Percentiles rank a stretch among this genome's conserved stretches.
Evolutionary conservation across 2,113 vertebrate genomes (phyloP).

Genomic region (Meles meles): DNA sequence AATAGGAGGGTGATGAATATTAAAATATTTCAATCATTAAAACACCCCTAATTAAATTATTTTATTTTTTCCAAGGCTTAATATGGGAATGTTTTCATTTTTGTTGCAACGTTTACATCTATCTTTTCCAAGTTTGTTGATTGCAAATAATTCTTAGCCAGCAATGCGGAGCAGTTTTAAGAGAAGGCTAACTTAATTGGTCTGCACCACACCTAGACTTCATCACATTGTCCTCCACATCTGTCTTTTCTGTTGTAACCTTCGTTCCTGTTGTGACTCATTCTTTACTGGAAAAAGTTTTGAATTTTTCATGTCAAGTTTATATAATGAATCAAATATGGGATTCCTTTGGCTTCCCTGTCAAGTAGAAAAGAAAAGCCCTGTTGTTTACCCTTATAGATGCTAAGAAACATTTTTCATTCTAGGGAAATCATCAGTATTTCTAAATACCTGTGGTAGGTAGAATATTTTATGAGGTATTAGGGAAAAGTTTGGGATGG

Average conservation of each 20-base stretch:
- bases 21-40: slow-evolving; percentile 71
- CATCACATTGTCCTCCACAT: neutral
- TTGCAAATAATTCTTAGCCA: slow-evolving; percentile 24
- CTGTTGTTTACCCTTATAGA: neutral
- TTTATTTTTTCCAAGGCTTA: slow-evolving; percentile 58
- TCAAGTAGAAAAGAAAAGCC: neutral
- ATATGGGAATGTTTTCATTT: slow-evolving; percentile 57
- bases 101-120: slow-evolving; percentile 18
- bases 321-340: neutral
- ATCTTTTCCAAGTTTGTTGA: slow-evolving; percentile 38
- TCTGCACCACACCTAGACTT: neutral
- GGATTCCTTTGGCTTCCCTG: neutral
- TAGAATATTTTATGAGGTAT: neutral
- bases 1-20: slow-evolving; percentile 74
- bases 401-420: neutral
- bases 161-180: neutral
- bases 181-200: neutral
- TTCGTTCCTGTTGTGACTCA: neutral
- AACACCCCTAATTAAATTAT: slow-evolving; percentile 63
- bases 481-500: neutral
- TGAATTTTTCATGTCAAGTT: neutral
- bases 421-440: neutral
- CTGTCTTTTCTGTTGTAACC: neutral
- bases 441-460: neutral
- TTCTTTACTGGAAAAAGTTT: neutral